A percentile compares a stretch with the other conserved stretches of the same genome.
Evolutionary conservation across 1,140 invertebrate species (phyloP).

Genomic region (Holcopasites calliopsidis): DNA sequence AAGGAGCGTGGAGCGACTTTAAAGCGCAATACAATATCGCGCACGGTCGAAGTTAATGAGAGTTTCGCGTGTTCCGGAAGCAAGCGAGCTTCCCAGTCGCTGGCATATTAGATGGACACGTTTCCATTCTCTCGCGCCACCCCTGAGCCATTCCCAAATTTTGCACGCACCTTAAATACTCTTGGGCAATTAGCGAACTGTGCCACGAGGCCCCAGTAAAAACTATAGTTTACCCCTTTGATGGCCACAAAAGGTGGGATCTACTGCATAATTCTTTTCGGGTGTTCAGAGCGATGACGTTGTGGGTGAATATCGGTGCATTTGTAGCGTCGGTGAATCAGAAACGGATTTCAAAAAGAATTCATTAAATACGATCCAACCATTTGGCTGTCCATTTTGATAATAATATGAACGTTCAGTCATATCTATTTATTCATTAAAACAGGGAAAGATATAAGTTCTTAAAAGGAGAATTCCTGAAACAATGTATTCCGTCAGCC

Average conservation of each 20-base stretch:
- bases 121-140: constrained; percentile 42
- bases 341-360: too few relatives aligned
- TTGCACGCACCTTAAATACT: constrained; percentile 63
- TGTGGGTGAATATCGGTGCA: not conserved
- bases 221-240: not conserved
- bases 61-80: constrained; percentile 71
- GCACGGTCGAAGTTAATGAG: constrained; percentile 67
- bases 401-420: too few relatives aligned
- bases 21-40: constrained; percentile 51
- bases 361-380: too few relatives aligned
- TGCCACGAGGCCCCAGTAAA: constrained; percentile 28
- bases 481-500: too few relatives aligned
- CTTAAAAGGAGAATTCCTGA: too few relatives aligned
- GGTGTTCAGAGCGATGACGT: not conserved
- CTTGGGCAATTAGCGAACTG: constrained; percentile 39
- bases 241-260: not conserved
- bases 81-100: constrained; percentile 48
- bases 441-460: too few relatives aligned
- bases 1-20: constrained; percentile 49
- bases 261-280: not conserved
- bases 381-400: too few relatives aligned
- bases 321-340: too few relatives aligned
- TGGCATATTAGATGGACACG: constrained; percentile 38
- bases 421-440: too few relatives aligned
- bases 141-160: constrained; percentile 60